phyloP scores from a whole-genome alignment of 1,140 invertebrate genomes.

The Orchesella cincta region DNA sequence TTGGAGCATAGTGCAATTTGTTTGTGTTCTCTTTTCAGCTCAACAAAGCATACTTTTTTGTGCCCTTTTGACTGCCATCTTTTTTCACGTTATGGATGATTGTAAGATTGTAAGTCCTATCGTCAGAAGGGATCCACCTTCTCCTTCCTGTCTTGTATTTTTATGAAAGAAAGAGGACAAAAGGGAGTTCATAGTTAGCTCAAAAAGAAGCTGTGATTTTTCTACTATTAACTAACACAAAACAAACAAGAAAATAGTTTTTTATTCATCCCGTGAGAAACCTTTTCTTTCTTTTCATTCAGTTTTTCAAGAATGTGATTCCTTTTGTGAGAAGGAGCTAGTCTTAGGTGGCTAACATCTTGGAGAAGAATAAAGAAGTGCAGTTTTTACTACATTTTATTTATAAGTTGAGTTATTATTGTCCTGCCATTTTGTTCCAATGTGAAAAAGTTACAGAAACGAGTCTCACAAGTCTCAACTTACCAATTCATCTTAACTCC shows the following conservation, averaged over 20 bases:
- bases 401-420: not conserved
- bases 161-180: not conserved
- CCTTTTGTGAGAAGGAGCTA: too few species aligned
- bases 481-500: too few species aligned
- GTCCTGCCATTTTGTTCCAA: not conserved
- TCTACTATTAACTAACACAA: not conserved
- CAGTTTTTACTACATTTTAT: not conserved
- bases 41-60: not conserved
- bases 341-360: not conserved
- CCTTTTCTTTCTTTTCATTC: not conserved
- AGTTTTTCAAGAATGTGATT: not conserved
- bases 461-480: not conserved
- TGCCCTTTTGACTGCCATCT: conserved; percentile 23
- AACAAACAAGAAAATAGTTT: not conserved
- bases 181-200: not conserved
- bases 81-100: not conserved
- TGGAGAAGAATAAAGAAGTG: not conserved
- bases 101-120: not conserved
- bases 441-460: not conserved
- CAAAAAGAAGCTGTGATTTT: not conserved
- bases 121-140: conserved; percentile 2
- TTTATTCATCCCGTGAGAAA: conserved; percentile 3
- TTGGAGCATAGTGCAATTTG: conserved; percentile 19
- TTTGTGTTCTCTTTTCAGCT: conserved; percentile 12
- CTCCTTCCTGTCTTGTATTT: not conserved